These are phyloP conservation scores for Psix sp. DNA, from an alignment of 1,140 invertebrate species.

Conservation along the genomic window DNA sequence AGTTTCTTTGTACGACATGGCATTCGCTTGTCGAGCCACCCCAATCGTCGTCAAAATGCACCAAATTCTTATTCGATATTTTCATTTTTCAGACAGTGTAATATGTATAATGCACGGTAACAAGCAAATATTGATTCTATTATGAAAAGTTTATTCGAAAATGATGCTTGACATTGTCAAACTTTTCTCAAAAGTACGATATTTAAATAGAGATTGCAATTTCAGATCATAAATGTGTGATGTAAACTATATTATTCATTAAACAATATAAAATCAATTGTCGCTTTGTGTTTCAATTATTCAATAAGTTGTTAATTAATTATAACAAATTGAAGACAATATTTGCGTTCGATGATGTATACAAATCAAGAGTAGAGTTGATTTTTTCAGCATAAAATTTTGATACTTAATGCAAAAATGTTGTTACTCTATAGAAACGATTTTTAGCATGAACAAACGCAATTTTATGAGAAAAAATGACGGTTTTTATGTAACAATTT, in stretches of 20 bases:
- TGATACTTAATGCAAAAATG: not conserved
- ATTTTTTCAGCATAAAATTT: too few species aligned
- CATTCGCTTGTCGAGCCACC: slow-evolving; percentile 16
- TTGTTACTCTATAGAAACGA: too few species aligned
- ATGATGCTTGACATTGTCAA: slow-evolving; percentile 10
- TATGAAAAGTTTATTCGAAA: slow-evolving; percentile 20
- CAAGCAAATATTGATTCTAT: slow-evolving; percentile 38
- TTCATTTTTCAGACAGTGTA: slow-evolving; percentile 20
- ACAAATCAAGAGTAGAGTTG: too few species aligned
- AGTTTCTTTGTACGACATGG: slow-evolving; percentile 12
- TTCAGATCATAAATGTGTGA: too few species aligned
- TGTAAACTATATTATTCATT: too few species aligned
- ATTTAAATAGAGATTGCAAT: too few species aligned
- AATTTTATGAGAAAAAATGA: not conserved
- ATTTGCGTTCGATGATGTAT: too few species aligned
- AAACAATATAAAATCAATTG: too few species aligned
- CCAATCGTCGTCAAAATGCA: slow-evolving; percentile 6
- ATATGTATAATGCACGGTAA: slow-evolving; percentile 28
- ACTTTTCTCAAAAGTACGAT: not conserved
- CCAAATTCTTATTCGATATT: slow-evolving; percentile 33
- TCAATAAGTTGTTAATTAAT: too few species aligned
- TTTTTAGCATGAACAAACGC: not conserved
- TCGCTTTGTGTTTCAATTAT: too few species aligned
- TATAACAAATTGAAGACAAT: too few species aligned
- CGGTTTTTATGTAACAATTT: slow-evolving; percentile 14